Evolutionary conservation across 2,888 invertebrate genomes (phyloP).

Genomic region (Gymnoscelis rufifasciata): DNA sequence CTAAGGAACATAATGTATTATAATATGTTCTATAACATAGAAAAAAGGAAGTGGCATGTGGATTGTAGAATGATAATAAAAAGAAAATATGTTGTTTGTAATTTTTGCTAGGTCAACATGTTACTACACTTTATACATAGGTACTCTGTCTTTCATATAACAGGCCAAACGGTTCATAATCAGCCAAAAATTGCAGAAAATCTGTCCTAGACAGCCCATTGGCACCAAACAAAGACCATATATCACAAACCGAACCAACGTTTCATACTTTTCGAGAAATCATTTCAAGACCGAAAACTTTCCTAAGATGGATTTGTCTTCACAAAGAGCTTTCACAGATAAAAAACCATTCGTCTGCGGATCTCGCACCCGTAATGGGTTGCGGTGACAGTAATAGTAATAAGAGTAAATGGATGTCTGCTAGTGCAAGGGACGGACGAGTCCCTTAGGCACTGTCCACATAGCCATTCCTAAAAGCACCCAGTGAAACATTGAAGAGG

Average conservation of each 20-base stretch:
- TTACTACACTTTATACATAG: too few species aligned
- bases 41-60: too few species aligned
- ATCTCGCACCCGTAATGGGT: slow-evolving; percentile 47
- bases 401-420: slow-evolving; percentile 51
- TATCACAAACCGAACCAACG: slow-evolving; percentile 1
- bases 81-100: too few species aligned
- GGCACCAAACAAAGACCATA: slow-evolving; percentile 1
- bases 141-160: too few species aligned
- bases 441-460: slow-evolving; percentile 18
- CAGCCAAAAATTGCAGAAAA: too few species aligned
- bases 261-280: background rate
- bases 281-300: slow-evolving; percentile 1
- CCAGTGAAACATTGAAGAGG: background rate
- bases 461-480: slow-evolving; percentile 3
- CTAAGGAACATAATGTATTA: too few species aligned
- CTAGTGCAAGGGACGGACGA: slow-evolving; percentile 34
- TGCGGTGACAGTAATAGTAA: slow-evolving; percentile 52
- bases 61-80: too few species aligned
- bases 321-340: slow-evolving; percentile 16
- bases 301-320: slow-evolving; percentile 5
- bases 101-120: too few species aligned
- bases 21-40: too few species aligned
- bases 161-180: too few species aligned
- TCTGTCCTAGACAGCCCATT: background rate
- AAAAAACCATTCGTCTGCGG: slow-evolving; percentile 18